A percentile compares a stretch with the other conserved stretches of the same genome.
phyloP scores from a whole-genome alignment of 2,888 invertebrate genomes.

The Lochmaea capreae region DNA sequence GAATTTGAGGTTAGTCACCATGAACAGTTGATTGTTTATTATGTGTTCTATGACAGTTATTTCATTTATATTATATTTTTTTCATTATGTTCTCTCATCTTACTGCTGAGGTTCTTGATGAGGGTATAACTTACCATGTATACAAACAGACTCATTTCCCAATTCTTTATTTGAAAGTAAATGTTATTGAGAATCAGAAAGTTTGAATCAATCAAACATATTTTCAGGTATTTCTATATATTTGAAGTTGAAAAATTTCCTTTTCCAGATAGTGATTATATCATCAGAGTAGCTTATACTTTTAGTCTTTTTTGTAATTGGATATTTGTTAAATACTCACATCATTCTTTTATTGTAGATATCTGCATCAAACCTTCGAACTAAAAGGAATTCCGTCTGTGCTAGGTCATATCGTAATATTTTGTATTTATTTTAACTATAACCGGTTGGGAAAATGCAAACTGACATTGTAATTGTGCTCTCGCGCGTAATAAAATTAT shows the following conservation, averaged over 20 bases:
- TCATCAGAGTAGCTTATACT: too few species aligned
- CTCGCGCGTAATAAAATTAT: background rate
- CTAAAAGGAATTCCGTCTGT: background rate
- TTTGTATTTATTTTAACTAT: background rate
- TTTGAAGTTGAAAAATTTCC: too few species aligned
- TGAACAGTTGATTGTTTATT: background rate
- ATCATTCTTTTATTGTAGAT: too few species aligned
- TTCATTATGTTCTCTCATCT: background rate
- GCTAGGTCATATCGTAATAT: background rate
- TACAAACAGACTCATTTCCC: too few species aligned
- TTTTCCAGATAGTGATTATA: too few species aligned
- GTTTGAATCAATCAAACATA: background rate
- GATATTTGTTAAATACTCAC: too few species aligned
- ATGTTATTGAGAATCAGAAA: background rate
- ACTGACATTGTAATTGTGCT: conserved; percentile 6
- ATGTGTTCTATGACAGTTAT: background rate
- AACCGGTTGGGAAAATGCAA: background rate
- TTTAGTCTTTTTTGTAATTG: too few species aligned
- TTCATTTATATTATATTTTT: too few species aligned
- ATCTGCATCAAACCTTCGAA: background rate
- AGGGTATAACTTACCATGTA: too few species aligned
- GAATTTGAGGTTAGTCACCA: background rate
- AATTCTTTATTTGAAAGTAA: too few species aligned
- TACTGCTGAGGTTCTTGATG: too few species aligned
- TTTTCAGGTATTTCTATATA: background rate